Percentiles rank a stretch among this genome's conserved stretches.
These are phyloP conservation scores for Pipra filicauda DNA, from an alignment of 2,113 vertebrate genomes.

Conservation along the genomic window DNA sequence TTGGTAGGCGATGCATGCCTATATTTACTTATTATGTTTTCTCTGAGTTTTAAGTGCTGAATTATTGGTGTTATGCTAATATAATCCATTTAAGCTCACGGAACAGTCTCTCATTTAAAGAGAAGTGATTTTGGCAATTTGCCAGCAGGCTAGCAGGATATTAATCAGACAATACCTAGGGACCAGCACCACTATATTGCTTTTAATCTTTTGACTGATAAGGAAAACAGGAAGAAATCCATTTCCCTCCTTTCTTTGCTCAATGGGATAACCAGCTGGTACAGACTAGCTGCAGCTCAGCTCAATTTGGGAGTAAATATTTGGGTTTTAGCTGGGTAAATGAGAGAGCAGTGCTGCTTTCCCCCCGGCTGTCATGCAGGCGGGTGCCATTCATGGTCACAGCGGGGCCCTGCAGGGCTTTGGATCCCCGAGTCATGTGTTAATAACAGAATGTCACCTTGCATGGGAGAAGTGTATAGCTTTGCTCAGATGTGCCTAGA, in stretches of 20 bases:
- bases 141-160: slow-evolving; percentile 27
- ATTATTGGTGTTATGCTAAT: slow-evolving; percentile 29
- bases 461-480: not conserved
- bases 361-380: not conserved
- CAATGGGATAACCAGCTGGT: slow-evolving; percentile 30
- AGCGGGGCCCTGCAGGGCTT: not conserved
- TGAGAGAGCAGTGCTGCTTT: not conserved
- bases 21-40: slow-evolving; percentile 8
- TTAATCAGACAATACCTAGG: slow-evolving; percentile 54
- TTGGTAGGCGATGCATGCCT: not conserved
- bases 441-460: slow-evolving; percentile 3
- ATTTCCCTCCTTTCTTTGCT: slow-evolving; percentile 57
- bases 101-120: not conserved
- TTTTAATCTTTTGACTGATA: slow-evolving; percentile 58
- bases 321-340: slow-evolving; percentile 18
- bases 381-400: not conserved
- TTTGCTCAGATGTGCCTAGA: not conserved
- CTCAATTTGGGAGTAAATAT: slow-evolving; percentile 46
- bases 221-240: slow-evolving; percentile 65
- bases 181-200: slow-evolving; percentile 52
- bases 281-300: not conserved
- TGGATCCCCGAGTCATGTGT: not conserved
- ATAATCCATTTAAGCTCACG: not conserved
- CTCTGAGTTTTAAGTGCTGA: not conserved
- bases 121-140: not conserved